Evolutionary conservation across 1,140 invertebrate genomes (phyloP), one percentile per base, ranked within the genome.

Genomic region (Telenomus remus): DNA sequence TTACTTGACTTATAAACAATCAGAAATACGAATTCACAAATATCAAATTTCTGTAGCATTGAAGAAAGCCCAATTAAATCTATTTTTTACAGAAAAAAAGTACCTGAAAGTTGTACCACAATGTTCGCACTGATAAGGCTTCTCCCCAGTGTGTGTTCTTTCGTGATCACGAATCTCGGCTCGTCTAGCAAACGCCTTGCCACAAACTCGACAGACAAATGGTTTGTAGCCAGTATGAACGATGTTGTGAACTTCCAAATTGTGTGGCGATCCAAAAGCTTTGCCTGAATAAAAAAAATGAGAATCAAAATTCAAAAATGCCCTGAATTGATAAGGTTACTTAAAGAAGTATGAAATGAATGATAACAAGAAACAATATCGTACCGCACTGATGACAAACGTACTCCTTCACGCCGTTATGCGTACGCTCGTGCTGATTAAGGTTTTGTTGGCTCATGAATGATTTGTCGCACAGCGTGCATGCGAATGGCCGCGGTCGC

Each of bases 121-220:
- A 49, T 92, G 89, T 60, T 95, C 92, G 81, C 95, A 97, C 55
- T 93, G 90, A 81, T 94, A 96, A 0, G 95, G 95, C 37, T 94
- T 92, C 81, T 96, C 94, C n/a, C 95, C 94, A 0, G 94, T 95
- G 79, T 97, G 96, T 19, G 92, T 94, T 37, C 94, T 89, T 83
- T 93, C 91, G 75, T 96, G 94, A 84, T 95, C 93, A 37, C 91
- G 82, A 9, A 95, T 92, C 79, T 95, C 94, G 0, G 93, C 92
- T 64, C 92, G 91, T 0, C 94, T 81, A 0, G 93, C 93, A 85
- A 95, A 96, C 0, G 90, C 89, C 80, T 95, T 95, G 0, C 90
- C 90, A 79, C 95, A 96, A 0, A 90, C 86, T 37, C 88, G 84
- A 79, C 94, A 96, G 35, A 90, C 89, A 64, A 91, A 94, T 1